Conservation (phyloP, 2,888 invertebrate species). For the Tetrapedia diversipes region DNA sequence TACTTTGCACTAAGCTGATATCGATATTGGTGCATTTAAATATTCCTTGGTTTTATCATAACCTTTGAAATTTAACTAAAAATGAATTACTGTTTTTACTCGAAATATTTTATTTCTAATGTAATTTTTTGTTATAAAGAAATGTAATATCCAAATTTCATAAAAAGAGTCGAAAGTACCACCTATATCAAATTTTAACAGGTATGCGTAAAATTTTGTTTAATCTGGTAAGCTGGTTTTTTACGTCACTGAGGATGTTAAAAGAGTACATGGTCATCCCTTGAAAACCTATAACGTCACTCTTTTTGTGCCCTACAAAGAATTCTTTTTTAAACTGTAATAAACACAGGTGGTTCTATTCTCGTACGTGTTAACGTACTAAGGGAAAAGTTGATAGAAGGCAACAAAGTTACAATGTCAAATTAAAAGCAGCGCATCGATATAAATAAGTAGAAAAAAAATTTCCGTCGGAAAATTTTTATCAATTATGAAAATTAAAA, state of each 20-base stretch:
- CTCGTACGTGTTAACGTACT: background rate
- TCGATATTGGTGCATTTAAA: too few species aligned
- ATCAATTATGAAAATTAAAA: too few species aligned
- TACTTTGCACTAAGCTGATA: too few species aligned
- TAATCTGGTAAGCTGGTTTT: background rate
- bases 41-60: too few species aligned
- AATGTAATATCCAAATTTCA: background rate
- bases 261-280: conserved; percentile 7
- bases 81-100: background rate
- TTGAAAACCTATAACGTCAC: conserved; percentile 1
- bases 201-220: background rate
- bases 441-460: too few species aligned
- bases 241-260: conserved; percentile 19
- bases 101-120: background rate
- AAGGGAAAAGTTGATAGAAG: background rate
- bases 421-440: background rate
- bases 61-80: background rate
- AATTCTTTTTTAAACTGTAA: conserved; percentile 7
- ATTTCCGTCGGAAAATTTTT: too few species aligned
- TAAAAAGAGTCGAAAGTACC: background rate
- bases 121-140: background rate
- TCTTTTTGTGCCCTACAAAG: conserved; percentile 7
- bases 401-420: background rate
- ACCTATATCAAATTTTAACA: background rate
- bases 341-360: conserved; percentile 18